Conservation (phyloP, 23 tunicate species). For the Halocynthia roretzi region DNA sequence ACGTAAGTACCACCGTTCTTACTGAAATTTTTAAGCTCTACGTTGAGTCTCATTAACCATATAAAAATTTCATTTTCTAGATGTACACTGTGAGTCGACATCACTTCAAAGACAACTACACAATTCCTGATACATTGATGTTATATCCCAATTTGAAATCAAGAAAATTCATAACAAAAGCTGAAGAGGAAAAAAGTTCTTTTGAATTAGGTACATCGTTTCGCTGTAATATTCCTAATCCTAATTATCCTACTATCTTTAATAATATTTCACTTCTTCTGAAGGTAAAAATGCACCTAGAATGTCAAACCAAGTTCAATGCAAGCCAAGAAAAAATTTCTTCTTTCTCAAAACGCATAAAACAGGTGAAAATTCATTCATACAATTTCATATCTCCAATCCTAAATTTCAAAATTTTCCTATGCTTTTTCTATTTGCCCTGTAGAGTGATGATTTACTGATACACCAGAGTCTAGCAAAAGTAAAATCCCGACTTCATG, state of each 20-base stretch:
- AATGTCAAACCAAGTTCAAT: neutral
- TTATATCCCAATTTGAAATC: neutral
- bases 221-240: no score
- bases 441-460: no score
- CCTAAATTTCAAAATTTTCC: no score
- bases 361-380: slow-evolving; percentile 49
- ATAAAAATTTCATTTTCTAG: neutral
- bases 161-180: neutral
- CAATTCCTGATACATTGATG: neutral
- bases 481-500: no score
- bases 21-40: neutral
- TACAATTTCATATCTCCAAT: no score
- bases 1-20: neutral
- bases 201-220: no score
- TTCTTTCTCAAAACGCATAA: slow-evolving; percentile 85
- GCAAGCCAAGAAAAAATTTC: slow-evolving; percentile 24
- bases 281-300: no score
- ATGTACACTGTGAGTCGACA: neutral
- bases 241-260: no score
- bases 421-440: no score
- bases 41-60: neutral
- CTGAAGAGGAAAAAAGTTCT: neutral
- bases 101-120: neutral
- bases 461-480: no score
- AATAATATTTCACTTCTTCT: no score